Base-by-base conservation (phyloP, 2,113 vertebrate species). In the Cheirogaleus medius region DNA sequence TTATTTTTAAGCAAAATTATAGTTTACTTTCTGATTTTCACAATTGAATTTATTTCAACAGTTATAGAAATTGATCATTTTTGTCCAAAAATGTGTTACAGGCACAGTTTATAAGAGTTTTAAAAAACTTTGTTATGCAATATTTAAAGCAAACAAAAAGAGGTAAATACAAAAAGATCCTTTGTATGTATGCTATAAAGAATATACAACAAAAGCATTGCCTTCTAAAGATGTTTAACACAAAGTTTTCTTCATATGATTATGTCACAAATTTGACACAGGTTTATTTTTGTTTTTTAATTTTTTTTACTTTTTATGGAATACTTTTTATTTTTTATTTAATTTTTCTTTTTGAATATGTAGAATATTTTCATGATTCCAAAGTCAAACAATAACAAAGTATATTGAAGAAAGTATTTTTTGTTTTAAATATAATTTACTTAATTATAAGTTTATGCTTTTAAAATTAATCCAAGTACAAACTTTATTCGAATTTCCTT, bases 1-100 rank as follows among this genome's bases (percentile, higher is more conserved):
- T 73, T 91, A 15, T 14, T 96, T 96, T 82, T 97, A 78, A 89
- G 12, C 8, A 95, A 89, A 96, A 87, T 90, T 95, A 37, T 7
- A 87, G 9, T 92, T 94, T 87, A 91, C 68, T 85, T 89, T 87
- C 37, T 71, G 20, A 63, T 54, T 82, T 95, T 25, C 3, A 90
- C 29, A 92, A 94, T 47, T 87, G 44, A 3, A 21, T 83, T 95
- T 66, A 92, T 87, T 92, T 83, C 34, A 90, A 29, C 60, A 86
- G 82, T 90, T 76, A 81, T 6, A 77, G 49, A 93, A 80, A 25
- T 29, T 93, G 20, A 52, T 91, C n/a, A 52, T 94, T 95, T 76
- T 92, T 27, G 17, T 7, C 12, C 9, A 7, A 42, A 60, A 21
- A 78, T 66, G 34, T 87, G 47, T 87, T 23, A 80, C 0, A 54